Base-by-base conservation (phyloP, 2,797 vertebrate genomes). In the Triplophysa bombifrons region DNA sequence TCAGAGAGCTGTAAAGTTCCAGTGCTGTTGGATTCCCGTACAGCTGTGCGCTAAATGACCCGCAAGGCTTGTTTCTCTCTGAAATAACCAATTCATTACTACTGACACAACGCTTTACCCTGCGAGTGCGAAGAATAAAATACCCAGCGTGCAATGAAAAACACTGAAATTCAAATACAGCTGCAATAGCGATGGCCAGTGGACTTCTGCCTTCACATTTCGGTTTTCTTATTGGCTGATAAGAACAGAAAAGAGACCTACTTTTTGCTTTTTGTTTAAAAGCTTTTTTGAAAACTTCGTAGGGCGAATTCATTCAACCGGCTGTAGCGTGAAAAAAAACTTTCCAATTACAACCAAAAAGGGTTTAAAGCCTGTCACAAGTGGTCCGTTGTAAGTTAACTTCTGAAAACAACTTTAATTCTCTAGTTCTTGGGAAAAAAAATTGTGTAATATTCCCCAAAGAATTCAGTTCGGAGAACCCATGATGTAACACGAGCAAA, bases 31-130 rank as follows among this genome's bases (percentile, higher is more conserved):
- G 58, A 61, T 61, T 41, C 51, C 12, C 19, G 38, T 79, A 61
- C 65, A 82, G 74, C 65, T 82, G 55, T 69, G 50, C 63, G 13
- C 48, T 78, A 76, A 68, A 63, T 74, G 74, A 82, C 80, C 77
- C 76, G 71, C 67, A 74, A 34, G 56, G 66, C 69, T 73, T 71
- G 65, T 75, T 79, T 16, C 51, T 63, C 14, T 56, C 56, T 50
- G 60, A 78, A 83, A 67, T 74, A 75, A 74, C 30, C 72, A 71
- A 66, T 80, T 80, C 68, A 83, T 84, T 85, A 83, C 71, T 55
- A 48, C 70, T 79, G 81, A 76, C 65, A 82, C 58, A 82, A 71
- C 56, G 70, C 20, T 48, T 81, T 83, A 68, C 56, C 19, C 70
- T 67, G 53, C 5, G 38, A 44, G n/a, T 56, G 22, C 12, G 27